These are phyloP conservation scores for Kryptolebias marmoratus DNA, from an alignment of 2,113 vertebrate species.

Conservation along the genomic window DNA sequence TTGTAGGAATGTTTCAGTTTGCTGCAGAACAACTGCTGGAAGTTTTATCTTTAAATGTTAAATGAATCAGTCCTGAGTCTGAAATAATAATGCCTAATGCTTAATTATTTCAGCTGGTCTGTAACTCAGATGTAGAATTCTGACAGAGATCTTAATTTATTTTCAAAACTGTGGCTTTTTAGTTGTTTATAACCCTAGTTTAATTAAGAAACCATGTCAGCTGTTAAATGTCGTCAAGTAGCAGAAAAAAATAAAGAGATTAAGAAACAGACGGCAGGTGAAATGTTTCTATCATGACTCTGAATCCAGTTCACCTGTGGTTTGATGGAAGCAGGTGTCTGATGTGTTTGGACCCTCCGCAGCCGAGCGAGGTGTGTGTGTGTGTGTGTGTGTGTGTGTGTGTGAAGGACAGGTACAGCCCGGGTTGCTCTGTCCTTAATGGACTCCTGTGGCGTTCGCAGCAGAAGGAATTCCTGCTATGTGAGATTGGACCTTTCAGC, in stretches of 20 bases:
- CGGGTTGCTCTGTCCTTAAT: background rate
- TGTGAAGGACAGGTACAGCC: constrained; percentile 16
- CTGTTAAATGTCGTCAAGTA: no score
- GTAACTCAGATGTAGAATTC: background rate
- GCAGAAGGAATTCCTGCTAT: constrained; percentile 43
- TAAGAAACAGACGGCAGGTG: no score
- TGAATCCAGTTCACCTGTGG: no score
- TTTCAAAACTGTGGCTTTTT: no score
- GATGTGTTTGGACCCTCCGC: constrained; percentile 5
- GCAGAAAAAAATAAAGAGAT: no score
- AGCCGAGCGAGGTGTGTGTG: background rate
- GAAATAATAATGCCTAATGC: no score
- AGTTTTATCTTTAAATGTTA: background rate
- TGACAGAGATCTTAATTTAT: no score
- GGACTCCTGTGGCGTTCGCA: background rate
- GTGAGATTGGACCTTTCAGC: constrained; percentile 29
- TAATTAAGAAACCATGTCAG: no score
- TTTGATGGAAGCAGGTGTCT: no score
- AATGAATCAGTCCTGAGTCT: no score
- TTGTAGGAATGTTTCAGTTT: background rate
- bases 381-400: background rate
- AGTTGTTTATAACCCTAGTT: no score
- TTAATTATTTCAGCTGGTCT: background rate
- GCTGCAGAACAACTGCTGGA: background rate
- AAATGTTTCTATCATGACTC: no score